Conservation (phyloP, 2,797 vertebrate species). For the Decapterus maruadsi region DNA sequence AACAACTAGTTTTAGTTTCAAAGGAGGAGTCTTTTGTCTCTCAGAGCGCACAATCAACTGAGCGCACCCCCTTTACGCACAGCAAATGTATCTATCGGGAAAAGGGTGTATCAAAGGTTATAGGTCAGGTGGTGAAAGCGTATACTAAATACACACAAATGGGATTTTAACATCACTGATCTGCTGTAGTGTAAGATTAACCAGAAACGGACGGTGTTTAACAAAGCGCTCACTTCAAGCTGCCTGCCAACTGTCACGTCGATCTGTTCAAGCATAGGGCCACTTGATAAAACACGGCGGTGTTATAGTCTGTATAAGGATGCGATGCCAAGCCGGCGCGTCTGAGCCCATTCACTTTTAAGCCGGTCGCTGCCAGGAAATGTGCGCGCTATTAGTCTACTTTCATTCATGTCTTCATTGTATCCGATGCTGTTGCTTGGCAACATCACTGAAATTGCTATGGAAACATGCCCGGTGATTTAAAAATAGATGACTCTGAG, state of each 20-base stretch:
- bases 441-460: conserved; percentile 94
- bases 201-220: background rate
- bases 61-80: conserved; percentile 65
- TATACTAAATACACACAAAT: background rate
- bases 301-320: conserved; percentile 18
- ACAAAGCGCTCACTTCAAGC: background rate
- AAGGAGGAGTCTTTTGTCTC: conserved; percentile 22
- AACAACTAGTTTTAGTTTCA: conserved; percentile 1
- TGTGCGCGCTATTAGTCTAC: conserved; percentile 77
- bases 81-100: background rate
- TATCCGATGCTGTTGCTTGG: conserved; percentile 92
- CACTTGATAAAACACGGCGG: conserved; percentile 29
- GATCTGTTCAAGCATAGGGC: conserved; percentile 23
- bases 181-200: background rate
- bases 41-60: conserved; percentile 22
- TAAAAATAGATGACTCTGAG: conserved; percentile 85
- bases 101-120: background rate
- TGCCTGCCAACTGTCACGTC: conserved; percentile 45
- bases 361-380: conserved; percentile 56
- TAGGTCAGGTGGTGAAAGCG: background rate
- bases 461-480: conserved; percentile 91
- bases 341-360: conserved; percentile 68
- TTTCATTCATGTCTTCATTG: conserved; percentile 87
- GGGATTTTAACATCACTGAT: background rate
- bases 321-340: conserved; percentile 52